Evolutionary conservation across 1,140 invertebrate species (phyloP), one percentile per base, ranked within the genome.

Genomic region (Armadillidium nasatum): DNA sequence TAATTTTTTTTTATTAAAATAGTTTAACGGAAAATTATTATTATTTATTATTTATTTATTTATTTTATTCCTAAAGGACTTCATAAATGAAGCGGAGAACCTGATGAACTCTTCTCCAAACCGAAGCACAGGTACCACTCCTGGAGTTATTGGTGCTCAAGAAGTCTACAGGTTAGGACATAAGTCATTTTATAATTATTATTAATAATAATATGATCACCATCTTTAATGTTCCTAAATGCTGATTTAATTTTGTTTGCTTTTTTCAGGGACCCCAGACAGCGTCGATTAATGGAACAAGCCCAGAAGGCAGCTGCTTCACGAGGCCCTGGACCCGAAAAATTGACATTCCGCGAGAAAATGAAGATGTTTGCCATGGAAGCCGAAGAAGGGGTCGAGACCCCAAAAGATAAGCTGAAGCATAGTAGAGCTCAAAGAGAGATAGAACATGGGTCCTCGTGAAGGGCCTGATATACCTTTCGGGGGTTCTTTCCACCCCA

Each of bases 91-190:
- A 85, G 91, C 92, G 66, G 90, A 92, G 85, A 90, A 86, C 81
- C 87, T 93, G 86, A 84, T 93, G 80, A 88, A 90, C 82, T 85
- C 88, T 80, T 83, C 87, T 81, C 87, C 88, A 84, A 83, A 86
- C 71, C 86, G 87, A 23, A 89, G 88, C 72, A 78, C 79, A 33
- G 83, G 82, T 21, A 83, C 80, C 71, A 96, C 94, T 44, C 94
- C 94, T 33, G 94, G 94, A 78, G 94, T 97, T 11, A 96, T 97
- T 81, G 94, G 94, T 77, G 92, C 94, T 76, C 94, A 96, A 86
- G 94, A 96, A 87, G 93, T 96, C 70, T 96, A 96, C 85, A 90
- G 90, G 91, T 93, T 85, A 82, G 84, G 82, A 69, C 22, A 44
- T 0, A 50, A 4, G 10, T 67, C 19, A n/a, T n/a, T 75, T 44